Conservation (phyloP, 53 echinoderm and acorn worm genomes). For the Henricia sp. region DNA sequence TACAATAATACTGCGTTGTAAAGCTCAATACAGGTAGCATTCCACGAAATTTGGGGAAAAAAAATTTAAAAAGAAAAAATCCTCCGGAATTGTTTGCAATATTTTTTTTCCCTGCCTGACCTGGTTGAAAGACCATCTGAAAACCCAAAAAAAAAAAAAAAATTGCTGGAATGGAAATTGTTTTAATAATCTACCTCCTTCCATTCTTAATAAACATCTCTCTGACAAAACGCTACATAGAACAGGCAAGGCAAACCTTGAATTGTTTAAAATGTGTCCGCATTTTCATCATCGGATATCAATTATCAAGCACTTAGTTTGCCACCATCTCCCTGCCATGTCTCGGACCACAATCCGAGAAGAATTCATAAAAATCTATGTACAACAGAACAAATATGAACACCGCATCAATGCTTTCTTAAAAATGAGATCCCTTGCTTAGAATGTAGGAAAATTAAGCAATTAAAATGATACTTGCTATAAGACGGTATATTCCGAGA, state of each 20-base stretch:
- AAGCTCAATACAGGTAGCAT: constrained; percentile 42
- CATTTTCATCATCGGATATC: constrained; percentile 22
- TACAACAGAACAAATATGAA: constrained; percentile 43
- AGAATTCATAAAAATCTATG: constrained; percentile 41
- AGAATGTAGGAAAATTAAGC: constrained; percentile 21
- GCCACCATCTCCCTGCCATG: constrained; percentile 28
- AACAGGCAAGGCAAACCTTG: constrained; percentile 60
- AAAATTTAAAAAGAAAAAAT: constrained; percentile 52
- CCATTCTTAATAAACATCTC: constrained; percentile 2
- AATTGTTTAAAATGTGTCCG: constrained; percentile 51
- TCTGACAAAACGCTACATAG: constrained; percentile 46
- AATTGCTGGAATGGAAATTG: constrained; percentile 45
- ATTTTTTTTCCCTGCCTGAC: constrained; percentile 18
- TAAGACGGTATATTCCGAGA: too few species aligned
- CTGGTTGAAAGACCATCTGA: constrained; percentile 60
- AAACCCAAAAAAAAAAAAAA: too few species aligned
- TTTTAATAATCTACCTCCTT: constrained; percentile 15
- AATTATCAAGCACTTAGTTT: constrained; percentile 58
- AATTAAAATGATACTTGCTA: constrained; percentile 7
- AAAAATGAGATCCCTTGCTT: background rate
- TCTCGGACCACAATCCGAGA: too few species aligned
- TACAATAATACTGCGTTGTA: constrained; percentile 53
- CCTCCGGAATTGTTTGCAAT: background rate
- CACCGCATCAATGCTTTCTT: constrained; percentile 33
- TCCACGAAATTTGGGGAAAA: constrained; percentile 6